phyloP scores from a whole-genome alignment of 2,888 invertebrate genomes.

The Himalopsyche anomala region DNA sequence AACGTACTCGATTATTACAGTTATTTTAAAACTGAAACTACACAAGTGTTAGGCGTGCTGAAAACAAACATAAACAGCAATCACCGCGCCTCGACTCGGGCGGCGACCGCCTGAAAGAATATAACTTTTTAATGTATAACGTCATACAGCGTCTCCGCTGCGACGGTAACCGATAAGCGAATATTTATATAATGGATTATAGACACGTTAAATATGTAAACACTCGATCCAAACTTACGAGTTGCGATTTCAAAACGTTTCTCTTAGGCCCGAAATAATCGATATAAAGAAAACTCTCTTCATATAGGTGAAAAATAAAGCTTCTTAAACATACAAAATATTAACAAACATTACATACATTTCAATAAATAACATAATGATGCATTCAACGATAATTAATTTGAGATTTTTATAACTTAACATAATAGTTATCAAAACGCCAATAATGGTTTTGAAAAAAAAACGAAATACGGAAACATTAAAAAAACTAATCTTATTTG shows the following conservation, averaged over 20 bases:
- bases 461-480: not conserved
- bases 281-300: no score
- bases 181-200: not conserved
- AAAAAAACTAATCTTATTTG: slow-evolving; percentile 23
- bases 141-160: not conserved
- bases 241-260: no score
- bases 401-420: slow-evolving; percentile 16
- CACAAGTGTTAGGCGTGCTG: no score
- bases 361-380: slow-evolving; percentile 57
- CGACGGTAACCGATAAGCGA: no score
- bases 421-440: slow-evolving; percentile 7
- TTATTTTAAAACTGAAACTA: no score
- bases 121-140: not conserved
- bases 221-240: not conserved
- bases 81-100: no score
- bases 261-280: no score
- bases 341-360: slow-evolving; percentile 55
- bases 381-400: slow-evolving; percentile 22
- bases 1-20: no score
- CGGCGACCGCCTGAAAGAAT: not conserved
- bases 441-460: slow-evolving; percentile 11
- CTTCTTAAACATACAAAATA: slow-evolving; percentile 47
- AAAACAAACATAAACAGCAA: no score
- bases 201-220: slow-evolving; percentile 2
- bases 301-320: slow-evolving; percentile 1